Conservation (phyloP, 1,140 invertebrate genomes). For the Nephila pilipes region DNA sequence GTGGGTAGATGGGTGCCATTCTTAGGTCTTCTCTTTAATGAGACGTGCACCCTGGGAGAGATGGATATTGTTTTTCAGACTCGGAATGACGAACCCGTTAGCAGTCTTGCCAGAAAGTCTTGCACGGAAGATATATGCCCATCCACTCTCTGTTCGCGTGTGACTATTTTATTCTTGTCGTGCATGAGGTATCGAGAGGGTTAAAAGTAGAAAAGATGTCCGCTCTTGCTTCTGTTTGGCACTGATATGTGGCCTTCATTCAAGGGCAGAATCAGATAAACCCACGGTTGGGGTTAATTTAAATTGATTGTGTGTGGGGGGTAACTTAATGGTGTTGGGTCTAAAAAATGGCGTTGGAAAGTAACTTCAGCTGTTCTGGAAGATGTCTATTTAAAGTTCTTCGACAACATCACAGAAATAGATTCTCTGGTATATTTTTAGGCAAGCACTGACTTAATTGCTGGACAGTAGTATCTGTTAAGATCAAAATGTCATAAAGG, state of each 20-base stretch:
- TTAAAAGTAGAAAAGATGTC: conserved; percentile 1
- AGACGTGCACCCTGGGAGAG: neutral
- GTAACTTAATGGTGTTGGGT: neutral
- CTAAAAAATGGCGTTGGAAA: neutral
- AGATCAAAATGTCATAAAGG: no score
- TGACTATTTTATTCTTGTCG: conserved; percentile 1
- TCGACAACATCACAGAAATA: no score
- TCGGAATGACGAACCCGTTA: conserved; percentile 29
- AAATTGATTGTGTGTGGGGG: conserved; percentile 3
- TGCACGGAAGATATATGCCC: neutral
- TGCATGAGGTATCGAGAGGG: neutral
- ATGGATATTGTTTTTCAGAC: conserved; percentile 47
- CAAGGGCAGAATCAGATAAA: conserved; percentile 13
- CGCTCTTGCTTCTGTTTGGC: neutral
- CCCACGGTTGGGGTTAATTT: neutral
- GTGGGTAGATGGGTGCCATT: neutral
- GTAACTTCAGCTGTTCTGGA: neutral
- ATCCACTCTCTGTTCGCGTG: neutral
- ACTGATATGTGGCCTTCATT: conserved; percentile 2
- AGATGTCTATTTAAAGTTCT: no score
- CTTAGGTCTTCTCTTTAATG: neutral
- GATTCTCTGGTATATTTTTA: no score
- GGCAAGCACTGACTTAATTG: no score
- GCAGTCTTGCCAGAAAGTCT: conserved; percentile 3
- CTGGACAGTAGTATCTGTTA: no score